Evolutionary conservation across 2,888 invertebrate genomes (phyloP).

Genomic region (Protophormia terraenovae): DNA sequence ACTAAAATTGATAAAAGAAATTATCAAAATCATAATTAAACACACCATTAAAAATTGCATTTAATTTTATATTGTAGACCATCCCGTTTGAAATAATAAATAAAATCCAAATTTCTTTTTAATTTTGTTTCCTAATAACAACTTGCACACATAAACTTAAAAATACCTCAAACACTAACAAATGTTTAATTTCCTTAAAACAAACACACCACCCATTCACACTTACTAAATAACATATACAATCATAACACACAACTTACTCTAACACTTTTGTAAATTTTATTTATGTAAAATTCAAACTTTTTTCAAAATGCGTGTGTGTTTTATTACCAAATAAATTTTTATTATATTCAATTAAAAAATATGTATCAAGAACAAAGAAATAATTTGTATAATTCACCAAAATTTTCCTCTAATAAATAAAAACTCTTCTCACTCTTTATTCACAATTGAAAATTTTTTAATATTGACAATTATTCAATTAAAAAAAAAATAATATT

Average conservation of each 20-base stretch:
- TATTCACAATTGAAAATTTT: constrained; percentile 26
- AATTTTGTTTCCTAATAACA: neutral
- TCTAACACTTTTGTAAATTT: constrained; percentile 2
- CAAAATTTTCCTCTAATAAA: constrained; percentile 49
- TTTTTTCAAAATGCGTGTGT: constrained; percentile 34
- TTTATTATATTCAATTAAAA: constrained; percentile 19
- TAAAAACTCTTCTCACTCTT: constrained; percentile 60
- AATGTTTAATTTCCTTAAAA: neutral
- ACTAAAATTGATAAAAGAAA: constrained; percentile 32
- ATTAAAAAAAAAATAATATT: neutral
- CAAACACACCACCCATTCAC: neutral
- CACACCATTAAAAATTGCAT: constrained; percentile 40
- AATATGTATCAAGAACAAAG: neutral
- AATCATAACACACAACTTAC: neutral
- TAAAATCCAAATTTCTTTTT: neutral
- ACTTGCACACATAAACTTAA: neutral
- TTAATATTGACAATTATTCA: neutral
- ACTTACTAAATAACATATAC: neutral
- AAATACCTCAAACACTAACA: neutral
- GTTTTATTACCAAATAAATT: constrained; percentile 15
- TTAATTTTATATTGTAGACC: constrained; percentile 32
- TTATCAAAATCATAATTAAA: constrained; percentile 10
- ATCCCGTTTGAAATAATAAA: constrained; percentile 1
- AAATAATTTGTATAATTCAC: constrained; percentile 41
- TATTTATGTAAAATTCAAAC: constrained; percentile 18